These are phyloP conservation scores for Nothoprocta perdicaria DNA, from an alignment of 2,113 vertebrate species.

Conservation along the genomic window DNA sequence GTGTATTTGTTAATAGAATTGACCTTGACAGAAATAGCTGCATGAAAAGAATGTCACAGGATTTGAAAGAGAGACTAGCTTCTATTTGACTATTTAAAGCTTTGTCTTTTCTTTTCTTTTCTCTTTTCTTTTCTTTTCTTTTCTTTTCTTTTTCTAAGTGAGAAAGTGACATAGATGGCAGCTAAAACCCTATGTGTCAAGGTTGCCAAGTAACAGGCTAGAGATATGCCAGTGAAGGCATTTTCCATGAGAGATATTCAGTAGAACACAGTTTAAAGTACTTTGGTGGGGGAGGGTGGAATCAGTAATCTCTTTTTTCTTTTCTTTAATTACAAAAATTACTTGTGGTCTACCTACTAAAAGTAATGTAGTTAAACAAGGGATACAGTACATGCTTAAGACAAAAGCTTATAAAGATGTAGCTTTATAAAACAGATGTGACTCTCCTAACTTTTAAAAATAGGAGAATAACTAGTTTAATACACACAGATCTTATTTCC, in stretches of 20 bases:
- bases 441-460: not conserved
- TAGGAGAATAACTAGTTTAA: not conserved
- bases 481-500: not conserved
- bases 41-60: not conserved
- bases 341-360: not conserved
- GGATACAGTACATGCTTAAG: not conserved
- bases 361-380: not conserved
- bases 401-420: not conserved
- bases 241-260: not conserved
- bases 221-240: slow-evolving; percentile 16
- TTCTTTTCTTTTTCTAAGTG: not conserved
- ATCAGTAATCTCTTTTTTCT: not conserved
- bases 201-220: slow-evolving; percentile 52
- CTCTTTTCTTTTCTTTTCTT: not conserved
- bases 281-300: not conserved
- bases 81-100: not conserved
- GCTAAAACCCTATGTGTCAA: slow-evolving; percentile 35
- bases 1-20: not conserved
- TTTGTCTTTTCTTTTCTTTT: not conserved
- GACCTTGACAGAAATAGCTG: not conserved
- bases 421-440: not conserved
- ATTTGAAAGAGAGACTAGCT: not conserved
- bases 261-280: not conserved
- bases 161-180: not conserved
- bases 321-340: not conserved